phyloP scores from a whole-genome alignment of 2,888 invertebrate species.

The Heterodera filipjevi region DNA sequence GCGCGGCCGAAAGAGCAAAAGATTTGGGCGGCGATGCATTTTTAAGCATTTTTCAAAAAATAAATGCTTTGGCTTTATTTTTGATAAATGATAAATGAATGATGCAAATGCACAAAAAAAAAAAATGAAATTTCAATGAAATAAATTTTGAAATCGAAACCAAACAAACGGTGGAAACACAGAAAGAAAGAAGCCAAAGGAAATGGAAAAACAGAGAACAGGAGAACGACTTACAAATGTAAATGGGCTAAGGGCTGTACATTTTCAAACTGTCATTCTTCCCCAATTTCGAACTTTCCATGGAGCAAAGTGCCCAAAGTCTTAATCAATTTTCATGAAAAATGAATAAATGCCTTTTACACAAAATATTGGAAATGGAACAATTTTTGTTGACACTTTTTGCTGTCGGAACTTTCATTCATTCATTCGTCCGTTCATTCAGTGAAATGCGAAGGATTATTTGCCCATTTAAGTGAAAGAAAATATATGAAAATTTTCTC shows the following conservation, averaged over 20 bases:
- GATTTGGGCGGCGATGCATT: background rate
- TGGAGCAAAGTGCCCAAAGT: no score
- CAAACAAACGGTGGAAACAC: background rate
- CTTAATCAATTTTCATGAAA: no score
- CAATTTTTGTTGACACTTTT: no score
- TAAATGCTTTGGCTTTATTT: background rate
- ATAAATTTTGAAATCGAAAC: background rate
- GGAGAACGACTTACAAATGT: background rate
- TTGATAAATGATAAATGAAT: background rate
- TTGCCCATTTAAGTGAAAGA: no score
- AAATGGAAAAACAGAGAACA: no score
- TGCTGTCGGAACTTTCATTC: no score
- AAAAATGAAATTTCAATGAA: no score
- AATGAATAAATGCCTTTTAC: no score
- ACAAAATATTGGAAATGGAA: no score
- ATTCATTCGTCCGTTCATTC: no score
- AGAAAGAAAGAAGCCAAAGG: background rate
- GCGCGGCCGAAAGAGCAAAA: background rate
- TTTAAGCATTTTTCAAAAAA: background rate
- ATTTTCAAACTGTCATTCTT: background rate
- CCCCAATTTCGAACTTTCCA: background rate
- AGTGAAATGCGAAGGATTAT: no score
- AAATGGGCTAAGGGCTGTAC: slow-evolving; percentile 7
- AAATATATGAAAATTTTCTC: no score
- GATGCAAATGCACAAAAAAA: background rate